Conservation (phyloP, 2,113 vertebrate genomes). For the Dasyornis broadbenti region DNA sequence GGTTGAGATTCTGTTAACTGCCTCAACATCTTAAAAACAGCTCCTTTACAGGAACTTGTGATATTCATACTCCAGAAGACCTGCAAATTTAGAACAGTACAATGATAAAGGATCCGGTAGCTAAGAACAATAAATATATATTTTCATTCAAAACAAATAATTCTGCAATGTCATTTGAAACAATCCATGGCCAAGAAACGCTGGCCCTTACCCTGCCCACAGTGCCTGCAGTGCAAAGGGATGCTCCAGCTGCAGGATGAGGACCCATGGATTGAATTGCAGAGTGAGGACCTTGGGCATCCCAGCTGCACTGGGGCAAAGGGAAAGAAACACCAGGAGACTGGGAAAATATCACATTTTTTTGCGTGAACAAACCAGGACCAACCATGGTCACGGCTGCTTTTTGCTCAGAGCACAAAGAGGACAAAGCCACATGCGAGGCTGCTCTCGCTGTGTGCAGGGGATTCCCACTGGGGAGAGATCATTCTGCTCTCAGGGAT, state of each 20-base stretch:
- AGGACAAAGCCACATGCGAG: rapidly evolving
- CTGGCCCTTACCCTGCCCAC: neutral
- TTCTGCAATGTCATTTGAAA: neutral
- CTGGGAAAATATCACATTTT: neutral
- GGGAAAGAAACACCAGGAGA: neutral
- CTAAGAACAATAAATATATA: constrained; percentile 31
- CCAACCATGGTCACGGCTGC: neutral
- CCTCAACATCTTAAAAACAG: constrained; percentile 56
- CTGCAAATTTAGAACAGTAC: constrained; percentile 52
- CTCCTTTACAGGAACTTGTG: constrained; percentile 47
- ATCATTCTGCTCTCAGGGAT: neutral
- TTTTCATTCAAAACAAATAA: neutral
- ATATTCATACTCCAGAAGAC: constrained; percentile 50
- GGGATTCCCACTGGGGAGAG: neutral
- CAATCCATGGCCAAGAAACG: neutral
- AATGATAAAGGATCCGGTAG: constrained; percentile 29
- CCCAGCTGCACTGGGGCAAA: neutral
- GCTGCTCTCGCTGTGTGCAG: neutral
- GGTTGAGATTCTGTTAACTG: constrained; percentile 59
- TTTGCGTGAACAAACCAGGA: neutral
- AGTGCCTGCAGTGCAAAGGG: neutral
- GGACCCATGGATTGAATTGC: neutral
- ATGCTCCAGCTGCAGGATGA: neutral
- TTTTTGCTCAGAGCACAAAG: neutral
- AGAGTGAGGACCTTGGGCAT: neutral